These are phyloP conservation scores for Corythucha ciliata DNA, from an alignment of 2,888 invertebrate genomes.

Conservation along the genomic window DNA sequence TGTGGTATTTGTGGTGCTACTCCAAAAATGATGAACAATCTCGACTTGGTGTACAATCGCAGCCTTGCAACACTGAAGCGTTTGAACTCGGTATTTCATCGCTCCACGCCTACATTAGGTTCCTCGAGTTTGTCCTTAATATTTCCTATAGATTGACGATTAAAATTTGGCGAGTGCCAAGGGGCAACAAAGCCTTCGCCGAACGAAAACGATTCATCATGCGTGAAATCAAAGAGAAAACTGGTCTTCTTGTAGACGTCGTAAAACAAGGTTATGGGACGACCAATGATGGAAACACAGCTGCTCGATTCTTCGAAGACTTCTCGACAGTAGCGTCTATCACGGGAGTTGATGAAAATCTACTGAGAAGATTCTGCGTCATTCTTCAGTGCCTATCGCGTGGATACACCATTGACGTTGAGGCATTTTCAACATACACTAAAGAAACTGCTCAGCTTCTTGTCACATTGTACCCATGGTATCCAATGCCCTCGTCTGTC, in stretches of 20 bases:
- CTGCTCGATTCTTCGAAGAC: too few relatives aligned
- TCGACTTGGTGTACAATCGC: slow-evolving; percentile 1
- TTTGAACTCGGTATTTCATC: neutral
- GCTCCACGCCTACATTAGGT: slow-evolving; percentile 2
- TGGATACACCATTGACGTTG: slow-evolving; percentile 13
- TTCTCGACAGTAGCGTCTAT: too few relatives aligned
- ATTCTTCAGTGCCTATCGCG: slow-evolving; percentile 28
- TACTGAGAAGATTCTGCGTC: too few relatives aligned
- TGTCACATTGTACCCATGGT: slow-evolving; percentile 2
- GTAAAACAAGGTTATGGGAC: slow-evolving; percentile 4
- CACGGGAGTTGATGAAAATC: too few relatives aligned
- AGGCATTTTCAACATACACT: slow-evolving; percentile 10
- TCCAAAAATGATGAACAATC: slow-evolving; percentile 5
- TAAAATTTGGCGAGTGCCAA: slow-evolving; percentile 8
- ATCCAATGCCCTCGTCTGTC: too few relatives aligned
- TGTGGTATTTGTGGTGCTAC: neutral
- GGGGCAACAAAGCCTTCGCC: too few relatives aligned
- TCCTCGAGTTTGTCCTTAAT: slow-evolving; percentile 1
- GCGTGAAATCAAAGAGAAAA: slow-evolving; percentile 3
- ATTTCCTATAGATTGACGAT: slow-evolving; percentile 1
- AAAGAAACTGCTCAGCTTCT: neutral
- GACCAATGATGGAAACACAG: slow-evolving; percentile 11
- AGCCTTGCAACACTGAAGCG: neutral
- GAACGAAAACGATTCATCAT: neutral
- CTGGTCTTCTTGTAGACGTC: neutral